Conservation (phyloP, 2,888 invertebrate species). For the Cepaea hortensis region DNA sequence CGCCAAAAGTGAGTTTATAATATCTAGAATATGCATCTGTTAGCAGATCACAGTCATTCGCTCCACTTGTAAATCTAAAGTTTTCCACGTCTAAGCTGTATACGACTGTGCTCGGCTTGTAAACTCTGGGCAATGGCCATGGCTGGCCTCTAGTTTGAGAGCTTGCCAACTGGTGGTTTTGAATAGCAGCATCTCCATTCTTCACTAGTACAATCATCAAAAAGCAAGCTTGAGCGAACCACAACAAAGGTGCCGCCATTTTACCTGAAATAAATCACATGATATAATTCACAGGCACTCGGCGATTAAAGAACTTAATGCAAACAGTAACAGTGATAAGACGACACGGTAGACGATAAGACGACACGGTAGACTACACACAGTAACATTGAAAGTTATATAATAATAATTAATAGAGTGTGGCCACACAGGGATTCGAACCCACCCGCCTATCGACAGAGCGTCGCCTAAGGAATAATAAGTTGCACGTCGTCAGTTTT, state of each 20-base stretch:
- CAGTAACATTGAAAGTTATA: no score
- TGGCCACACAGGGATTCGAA: no score
- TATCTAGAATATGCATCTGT: constrained; percentile 45
- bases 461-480: no score
- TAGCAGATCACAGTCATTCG: constrained; percentile 39
- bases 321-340: background rate
- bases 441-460: no score
- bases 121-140: constrained; percentile 49
- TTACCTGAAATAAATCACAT: background rate
- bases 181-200: background rate
- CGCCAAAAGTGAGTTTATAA: constrained; percentile 38
- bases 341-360: background rate
- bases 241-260: background rate
- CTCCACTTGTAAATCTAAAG: constrained; percentile 40
- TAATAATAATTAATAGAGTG: no score
- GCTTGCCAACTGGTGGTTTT: background rate
- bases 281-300: background rate
- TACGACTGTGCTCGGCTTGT: constrained; percentile 26
- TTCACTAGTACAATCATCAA: constrained; percentile 4
- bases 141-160: constrained; percentile 44
- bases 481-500: no score
- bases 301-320: background rate
- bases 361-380: no score
- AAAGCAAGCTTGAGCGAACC: background rate
- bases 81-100: constrained; percentile 20